These are phyloP conservation scores for Chrysemys picta DNA, from an alignment of 2,113 vertebrate genomes.

Conservation along the genomic window DNA sequence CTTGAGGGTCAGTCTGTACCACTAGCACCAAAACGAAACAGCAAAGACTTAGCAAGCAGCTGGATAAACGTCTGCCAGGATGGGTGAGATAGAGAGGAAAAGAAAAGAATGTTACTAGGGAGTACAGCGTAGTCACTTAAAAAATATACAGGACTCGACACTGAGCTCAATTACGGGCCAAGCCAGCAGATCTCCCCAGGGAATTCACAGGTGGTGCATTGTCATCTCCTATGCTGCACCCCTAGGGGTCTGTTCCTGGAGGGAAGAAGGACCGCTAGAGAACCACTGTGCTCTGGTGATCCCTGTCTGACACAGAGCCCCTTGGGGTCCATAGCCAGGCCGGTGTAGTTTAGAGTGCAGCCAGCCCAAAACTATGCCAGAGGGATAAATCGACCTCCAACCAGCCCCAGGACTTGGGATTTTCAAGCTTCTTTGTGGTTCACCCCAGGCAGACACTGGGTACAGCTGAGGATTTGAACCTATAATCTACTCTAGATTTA, in stretches of 20 bases:
- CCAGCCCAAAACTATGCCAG: background rate
- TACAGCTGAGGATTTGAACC: background rate
- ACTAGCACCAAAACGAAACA: background rate
- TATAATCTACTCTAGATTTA: background rate
- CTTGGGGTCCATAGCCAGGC: background rate
- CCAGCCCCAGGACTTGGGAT: background rate
- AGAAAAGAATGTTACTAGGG: background rate
- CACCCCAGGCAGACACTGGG: background rate
- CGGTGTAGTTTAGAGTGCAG: background rate
- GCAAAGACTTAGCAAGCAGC: background rate
- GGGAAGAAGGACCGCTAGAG: background rate
- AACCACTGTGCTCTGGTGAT: background rate
- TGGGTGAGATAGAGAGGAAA: background rate
- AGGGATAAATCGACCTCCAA: background rate
- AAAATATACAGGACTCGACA: accelerated
- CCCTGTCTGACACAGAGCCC: background rate
- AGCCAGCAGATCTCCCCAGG: background rate
- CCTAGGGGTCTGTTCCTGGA: background rate
- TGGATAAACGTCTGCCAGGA: accelerated
- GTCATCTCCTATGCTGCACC: background rate
- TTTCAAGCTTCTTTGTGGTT: background rate
- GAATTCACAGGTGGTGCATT: background rate
- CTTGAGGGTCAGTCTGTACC: background rate
- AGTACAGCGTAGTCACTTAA: background rate
- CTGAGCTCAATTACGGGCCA: background rate